Conservation (phyloP, 2,888 invertebrate genomes). For the Listrodromus nycthemerus region DNA sequence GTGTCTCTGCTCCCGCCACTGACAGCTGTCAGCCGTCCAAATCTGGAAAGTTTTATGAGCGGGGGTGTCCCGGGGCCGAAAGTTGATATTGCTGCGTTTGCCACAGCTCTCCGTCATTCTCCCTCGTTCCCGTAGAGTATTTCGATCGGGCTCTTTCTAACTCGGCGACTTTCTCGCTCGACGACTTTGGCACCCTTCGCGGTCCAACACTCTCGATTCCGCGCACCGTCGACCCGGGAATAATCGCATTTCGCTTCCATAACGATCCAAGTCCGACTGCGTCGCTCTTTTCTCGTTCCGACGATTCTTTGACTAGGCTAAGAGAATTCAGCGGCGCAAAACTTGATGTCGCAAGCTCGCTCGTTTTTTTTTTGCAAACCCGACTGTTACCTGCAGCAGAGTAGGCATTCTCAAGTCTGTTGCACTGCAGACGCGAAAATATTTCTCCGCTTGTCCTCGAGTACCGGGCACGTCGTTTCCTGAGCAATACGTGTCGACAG, state of each 20-base stretch:
- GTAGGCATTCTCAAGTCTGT: slow-evolving; percentile 8
- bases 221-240: slow-evolving; percentile 45
- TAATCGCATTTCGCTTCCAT: slow-evolving; percentile 59
- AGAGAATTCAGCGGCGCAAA: slow-evolving; percentile 26
- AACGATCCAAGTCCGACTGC: slow-evolving; percentile 36
- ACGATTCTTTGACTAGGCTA: slow-evolving; percentile 18
- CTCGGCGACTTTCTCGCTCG: slow-evolving; percentile 14
- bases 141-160: slow-evolving; percentile 26
- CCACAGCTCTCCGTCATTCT: slow-evolving; percentile 58
- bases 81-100: slow-evolving; percentile 81
- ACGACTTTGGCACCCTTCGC: slow-evolving; percentile 23
- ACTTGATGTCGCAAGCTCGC: slow-evolving; percentile 2
- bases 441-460: neutral
- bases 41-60: slow-evolving; percentile 78
- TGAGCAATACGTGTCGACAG: slow-evolving; percentile 25
- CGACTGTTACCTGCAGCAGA: neutral
- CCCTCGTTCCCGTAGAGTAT: slow-evolving; percentile 26
- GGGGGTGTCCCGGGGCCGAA: slow-evolving; percentile 66
- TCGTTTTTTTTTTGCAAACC: slow-evolving; percentile 13
- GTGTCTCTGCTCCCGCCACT: slow-evolving; percentile 72
- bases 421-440: neutral
- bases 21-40: slow-evolving; percentile 81
- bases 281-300: neutral
- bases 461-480: slow-evolving; percentile 23
- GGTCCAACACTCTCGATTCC: slow-evolving; percentile 46